phyloP scores from a whole-genome alignment of 2,888 invertebrate species.

The Microplitis manilae region DNA sequence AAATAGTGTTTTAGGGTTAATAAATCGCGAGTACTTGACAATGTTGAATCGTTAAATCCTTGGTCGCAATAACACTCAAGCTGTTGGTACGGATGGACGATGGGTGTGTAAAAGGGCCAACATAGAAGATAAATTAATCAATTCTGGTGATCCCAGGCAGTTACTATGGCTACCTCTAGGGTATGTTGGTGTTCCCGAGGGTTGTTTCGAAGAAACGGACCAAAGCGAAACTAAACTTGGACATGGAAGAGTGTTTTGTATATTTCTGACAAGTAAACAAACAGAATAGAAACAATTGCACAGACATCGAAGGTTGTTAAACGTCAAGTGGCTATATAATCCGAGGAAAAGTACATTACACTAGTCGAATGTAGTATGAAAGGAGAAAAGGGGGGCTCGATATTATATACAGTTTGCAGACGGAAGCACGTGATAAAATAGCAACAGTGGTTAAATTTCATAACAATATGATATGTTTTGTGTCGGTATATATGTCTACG shows the following conservation, averaged over 20 bases:
- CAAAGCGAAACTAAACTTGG: neutral
- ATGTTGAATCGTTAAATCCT: slow-evolving; percentile 71
- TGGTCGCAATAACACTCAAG: slow-evolving; percentile 67
- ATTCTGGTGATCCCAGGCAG: neutral
- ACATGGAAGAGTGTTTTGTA: too few species aligned
- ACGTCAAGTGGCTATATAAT: neutral
- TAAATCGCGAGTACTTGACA: slow-evolving; percentile 68
- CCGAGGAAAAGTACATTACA: neutral
- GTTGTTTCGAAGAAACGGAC: neutral
- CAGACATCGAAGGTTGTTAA: neutral
- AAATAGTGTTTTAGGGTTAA: slow-evolving; percentile 69
- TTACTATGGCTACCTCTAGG: slow-evolving; percentile 9
- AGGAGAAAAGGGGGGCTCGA: neutral
- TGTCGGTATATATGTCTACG: neutral
- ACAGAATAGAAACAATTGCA: too few species aligned
- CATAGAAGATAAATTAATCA: slow-evolving; percentile 48
- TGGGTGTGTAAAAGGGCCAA: slow-evolving; percentile 52
- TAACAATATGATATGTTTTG: neutral
- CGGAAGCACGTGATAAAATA: slow-evolving; percentile 1
- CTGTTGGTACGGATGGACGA: slow-evolving; percentile 56
- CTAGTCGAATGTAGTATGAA: neutral
- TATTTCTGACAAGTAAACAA: too few species aligned
- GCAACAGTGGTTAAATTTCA: neutral
- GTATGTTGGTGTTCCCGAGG: slow-evolving; percentile 13
- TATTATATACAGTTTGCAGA: neutral